Percentiles rank a stretch among this genome's conserved stretches.
phyloP scores from a whole-genome alignment of 2,888 invertebrate genomes.

The Pseudococcus longispinus region DNA sequence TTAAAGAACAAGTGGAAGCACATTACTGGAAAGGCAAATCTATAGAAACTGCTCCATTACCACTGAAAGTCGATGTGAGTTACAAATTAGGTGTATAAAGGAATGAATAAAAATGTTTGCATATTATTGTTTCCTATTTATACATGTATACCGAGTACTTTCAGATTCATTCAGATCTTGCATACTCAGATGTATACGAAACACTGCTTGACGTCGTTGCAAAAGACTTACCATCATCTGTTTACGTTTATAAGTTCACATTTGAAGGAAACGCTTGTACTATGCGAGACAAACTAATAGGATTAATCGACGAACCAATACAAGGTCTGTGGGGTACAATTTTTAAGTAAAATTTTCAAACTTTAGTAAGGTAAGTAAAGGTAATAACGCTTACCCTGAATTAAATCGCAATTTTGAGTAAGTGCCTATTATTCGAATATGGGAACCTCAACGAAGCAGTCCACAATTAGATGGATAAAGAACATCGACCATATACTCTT shows the following conservation, averaged over 20 bases:
- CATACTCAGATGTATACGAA: not conserved
- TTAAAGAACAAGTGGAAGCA: not conserved
- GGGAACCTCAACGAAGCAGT: too few relatives aligned
- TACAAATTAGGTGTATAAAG: not conserved
- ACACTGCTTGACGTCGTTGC: not conserved
- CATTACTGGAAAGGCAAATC: not conserved
- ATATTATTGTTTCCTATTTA: not conserved
- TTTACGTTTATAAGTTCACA: conserved; percentile 6
- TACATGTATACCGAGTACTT: not conserved
- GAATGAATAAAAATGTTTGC: not conserved
- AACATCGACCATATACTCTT: too few relatives aligned
- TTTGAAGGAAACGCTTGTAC: not conserved
- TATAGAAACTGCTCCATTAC: not conserved
- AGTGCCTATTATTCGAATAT: too few relatives aligned
- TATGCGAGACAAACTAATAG: not conserved
- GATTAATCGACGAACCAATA: not conserved
- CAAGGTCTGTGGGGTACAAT: not conserved
- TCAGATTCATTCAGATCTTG: not conserved
- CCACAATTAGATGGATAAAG: too few relatives aligned
- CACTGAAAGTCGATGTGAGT: not conserved
- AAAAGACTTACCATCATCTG: not conserved
- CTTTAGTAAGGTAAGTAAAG: too few relatives aligned
- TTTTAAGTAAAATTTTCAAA: not conserved
- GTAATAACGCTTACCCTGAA: too few relatives aligned
- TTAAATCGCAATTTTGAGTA: too few relatives aligned